Evolutionary conservation across 2,888 invertebrate species (phyloP).

Genomic region (Cheilosia scutellata): DNA sequence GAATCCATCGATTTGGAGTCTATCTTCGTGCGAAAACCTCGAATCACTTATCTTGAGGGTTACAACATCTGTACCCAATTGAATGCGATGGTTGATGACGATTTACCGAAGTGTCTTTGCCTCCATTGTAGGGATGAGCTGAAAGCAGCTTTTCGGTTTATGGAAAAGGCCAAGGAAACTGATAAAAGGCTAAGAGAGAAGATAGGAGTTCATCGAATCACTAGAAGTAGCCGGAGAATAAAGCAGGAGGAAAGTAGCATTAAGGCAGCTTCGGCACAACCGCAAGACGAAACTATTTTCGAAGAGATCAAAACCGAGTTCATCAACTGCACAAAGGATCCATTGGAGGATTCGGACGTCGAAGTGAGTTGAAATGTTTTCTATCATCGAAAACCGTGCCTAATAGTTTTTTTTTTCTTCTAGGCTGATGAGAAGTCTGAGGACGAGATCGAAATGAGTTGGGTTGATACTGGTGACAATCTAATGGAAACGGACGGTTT

Average conservation of each 20-base stretch:
- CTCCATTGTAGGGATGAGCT: slow-evolving; percentile 73
- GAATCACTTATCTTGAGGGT: slow-evolving; percentile 72
- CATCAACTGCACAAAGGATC: slow-evolving; percentile 75
- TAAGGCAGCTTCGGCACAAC: neutral
- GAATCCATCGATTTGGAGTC: slow-evolving; percentile 52
- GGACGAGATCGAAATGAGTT: slow-evolving; percentile 69
- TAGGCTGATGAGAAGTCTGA: slow-evolving; percentile 59
- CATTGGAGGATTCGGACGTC: slow-evolving; percentile 77
- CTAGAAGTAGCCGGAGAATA: slow-evolving; percentile 50
- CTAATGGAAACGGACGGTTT: slow-evolving; percentile 47
- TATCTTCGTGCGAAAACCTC: slow-evolving; percentile 55
- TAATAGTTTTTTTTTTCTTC: slow-evolving; percentile 22
- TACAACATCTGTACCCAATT: slow-evolving; percentile 78
- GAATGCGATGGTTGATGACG: slow-evolving; percentile 71
- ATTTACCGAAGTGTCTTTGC: slow-evolving; percentile 77
- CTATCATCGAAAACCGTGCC: neutral
- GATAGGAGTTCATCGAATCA: slow-evolving; percentile 26
- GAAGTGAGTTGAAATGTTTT: slow-evolving; percentile 57
- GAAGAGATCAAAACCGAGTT: slow-evolving; percentile 71
- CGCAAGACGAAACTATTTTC: slow-evolving; percentile 47
- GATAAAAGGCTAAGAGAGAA: slow-evolving; percentile 69
- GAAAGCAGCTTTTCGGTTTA: slow-evolving; percentile 58
- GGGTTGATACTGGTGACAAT: slow-evolving; percentile 27
- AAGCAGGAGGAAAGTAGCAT: slow-evolving; percentile 33
- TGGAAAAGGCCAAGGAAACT: slow-evolving; percentile 76